phyloP scores from a whole-genome alignment of 64 coral and sea anemone genomes.

The Montipora capricornis region DNA sequence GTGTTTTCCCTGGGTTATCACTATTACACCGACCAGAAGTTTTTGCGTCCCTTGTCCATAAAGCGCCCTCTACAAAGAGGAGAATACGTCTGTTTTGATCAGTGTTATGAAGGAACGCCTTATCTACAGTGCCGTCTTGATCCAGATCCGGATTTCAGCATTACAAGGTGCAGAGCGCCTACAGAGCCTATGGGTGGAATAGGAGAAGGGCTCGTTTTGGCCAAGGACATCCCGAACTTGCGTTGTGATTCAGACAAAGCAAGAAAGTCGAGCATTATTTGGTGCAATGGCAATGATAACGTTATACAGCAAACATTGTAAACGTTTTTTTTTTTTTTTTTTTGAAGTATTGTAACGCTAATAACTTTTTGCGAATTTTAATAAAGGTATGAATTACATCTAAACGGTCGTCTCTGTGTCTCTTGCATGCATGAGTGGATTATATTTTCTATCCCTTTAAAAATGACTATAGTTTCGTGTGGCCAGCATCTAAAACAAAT shows the following conservation, averaged over 20 bases:
- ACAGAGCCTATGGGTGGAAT: neutral
- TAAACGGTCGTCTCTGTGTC: too few relatives aligned
- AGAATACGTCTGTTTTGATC: neutral
- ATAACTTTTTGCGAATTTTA: too few relatives aligned
- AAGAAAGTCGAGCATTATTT: neutral
- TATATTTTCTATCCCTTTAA: too few relatives aligned
- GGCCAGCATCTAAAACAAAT: too few relatives aligned
- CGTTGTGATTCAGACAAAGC: neutral
- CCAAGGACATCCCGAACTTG: neutral
- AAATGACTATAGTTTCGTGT: too few relatives aligned
- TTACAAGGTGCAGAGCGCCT: neutral
- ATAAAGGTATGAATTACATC: too few relatives aligned
- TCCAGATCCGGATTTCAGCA: neutral
- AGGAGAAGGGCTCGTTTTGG: neutral
- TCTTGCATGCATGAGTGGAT: too few relatives aligned
- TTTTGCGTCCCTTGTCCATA: neutral
- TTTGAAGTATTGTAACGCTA: too few relatives aligned
- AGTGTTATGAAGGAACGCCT: neutral
- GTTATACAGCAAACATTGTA: too few relatives aligned
- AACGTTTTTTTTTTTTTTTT: too few relatives aligned
- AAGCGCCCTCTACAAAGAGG: neutral
- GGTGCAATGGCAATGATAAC: neutral
- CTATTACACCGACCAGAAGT: neutral
- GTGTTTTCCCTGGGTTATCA: neutral
- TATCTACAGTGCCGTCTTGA: neutral